phyloP scores from a whole-genome alignment of 1,140 invertebrate species.

The Chrysomallon squamiferum region DNA sequence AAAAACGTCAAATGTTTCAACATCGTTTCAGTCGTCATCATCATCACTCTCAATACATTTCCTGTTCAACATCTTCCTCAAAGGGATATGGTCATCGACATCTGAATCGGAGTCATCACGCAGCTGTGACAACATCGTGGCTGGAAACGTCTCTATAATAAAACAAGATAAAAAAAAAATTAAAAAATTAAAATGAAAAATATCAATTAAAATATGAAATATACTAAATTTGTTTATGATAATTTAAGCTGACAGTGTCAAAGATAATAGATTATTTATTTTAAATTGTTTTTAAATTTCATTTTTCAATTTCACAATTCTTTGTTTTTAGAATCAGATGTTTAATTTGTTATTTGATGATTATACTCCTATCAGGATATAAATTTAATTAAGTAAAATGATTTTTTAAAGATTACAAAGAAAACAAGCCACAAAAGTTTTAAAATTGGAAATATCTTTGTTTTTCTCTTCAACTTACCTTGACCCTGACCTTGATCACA shows the following conservation, averaged over 20 bases:
- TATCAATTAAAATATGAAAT: background rate
- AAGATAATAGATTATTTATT: background rate
- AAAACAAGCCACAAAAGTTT: background rate
- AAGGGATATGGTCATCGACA: conserved; percentile 46
- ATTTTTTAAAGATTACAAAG: background rate
- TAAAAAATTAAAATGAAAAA: background rate
- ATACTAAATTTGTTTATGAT: background rate
- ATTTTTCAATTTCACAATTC: too few species aligned
- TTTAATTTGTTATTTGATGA: too few species aligned
- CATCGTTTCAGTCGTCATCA: conserved; percentile 6
- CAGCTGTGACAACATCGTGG: conserved; percentile 39
- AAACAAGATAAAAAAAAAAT: background rate
- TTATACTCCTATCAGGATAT: background rate
- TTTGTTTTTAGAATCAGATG: too few species aligned
- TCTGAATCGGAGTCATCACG: conserved; percentile 37
- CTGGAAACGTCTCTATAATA: conserved; percentile 47
- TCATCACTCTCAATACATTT: conserved; percentile 25
- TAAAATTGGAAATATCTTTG: background rate
- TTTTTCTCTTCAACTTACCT: background rate
- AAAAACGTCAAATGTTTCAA: too few species aligned
- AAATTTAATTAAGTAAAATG: background rate
- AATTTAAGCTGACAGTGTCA: background rate
- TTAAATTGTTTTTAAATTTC: too few species aligned
- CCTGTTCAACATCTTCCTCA: conserved; percentile 32
- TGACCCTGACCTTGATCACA: background rate